These are phyloP conservation scores for Heteronetta atricapilla DNA, from an alignment of 2,113 vertebrate species.

Conservation along the genomic window DNA sequence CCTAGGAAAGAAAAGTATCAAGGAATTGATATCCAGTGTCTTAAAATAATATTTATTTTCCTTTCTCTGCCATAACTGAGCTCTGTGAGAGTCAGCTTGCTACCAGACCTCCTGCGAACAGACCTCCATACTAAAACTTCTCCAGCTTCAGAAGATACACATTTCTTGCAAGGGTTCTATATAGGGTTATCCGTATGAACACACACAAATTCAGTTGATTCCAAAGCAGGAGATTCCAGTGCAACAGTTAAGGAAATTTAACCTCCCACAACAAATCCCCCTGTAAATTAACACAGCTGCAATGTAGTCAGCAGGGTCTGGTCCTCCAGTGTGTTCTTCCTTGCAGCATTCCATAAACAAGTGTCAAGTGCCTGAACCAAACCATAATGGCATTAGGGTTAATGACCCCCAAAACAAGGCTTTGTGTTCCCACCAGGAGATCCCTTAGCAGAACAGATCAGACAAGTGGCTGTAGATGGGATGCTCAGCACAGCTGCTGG, in stretches of 20 bases:
- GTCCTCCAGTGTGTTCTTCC: background rate
- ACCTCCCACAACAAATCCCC: background rate
- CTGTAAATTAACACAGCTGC: background rate
- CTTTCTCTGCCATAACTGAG: background rate
- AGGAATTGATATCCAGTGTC: background rate
- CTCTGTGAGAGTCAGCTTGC: background rate
- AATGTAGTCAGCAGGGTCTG: background rate
- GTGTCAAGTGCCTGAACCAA: background rate
- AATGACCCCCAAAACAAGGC: background rate
- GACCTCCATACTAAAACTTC: background rate
- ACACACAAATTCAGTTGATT: background rate
- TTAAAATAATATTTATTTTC: background rate
- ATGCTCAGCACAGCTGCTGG: background rate
- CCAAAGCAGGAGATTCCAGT: background rate
- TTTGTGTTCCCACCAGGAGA: background rate
- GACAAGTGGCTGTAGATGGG: background rate
- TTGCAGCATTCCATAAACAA: background rate
- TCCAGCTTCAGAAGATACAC: background rate
- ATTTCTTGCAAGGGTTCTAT: background rate
- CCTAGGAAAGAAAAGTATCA: constrained; percentile 27
- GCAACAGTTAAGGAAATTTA: background rate
- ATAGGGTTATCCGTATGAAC: background rate
- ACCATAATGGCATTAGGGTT: background rate
- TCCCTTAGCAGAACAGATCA: background rate
- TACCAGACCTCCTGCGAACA: background rate